Evolutionary conservation across 2,888 invertebrate species (phyloP), one percentile per base, ranked within the genome.

Genomic region (Leucania comma): DNA sequence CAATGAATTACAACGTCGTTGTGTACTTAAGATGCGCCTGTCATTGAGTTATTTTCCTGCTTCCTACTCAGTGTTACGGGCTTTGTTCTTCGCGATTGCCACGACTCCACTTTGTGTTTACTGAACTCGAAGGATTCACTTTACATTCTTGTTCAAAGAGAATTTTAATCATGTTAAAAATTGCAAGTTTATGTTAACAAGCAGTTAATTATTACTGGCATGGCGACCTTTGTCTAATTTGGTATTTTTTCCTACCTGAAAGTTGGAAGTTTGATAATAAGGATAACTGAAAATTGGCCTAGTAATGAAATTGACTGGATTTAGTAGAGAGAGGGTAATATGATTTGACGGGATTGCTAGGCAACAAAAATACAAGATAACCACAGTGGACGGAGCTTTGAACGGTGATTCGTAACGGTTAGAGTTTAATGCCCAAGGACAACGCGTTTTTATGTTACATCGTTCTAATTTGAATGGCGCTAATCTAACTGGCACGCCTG

Each of bases 371-470:
- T 73, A 69, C 58, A 56, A 68, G 64, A 77, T 65, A 59, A 22
- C 50, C 50, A 72, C 51, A 46, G 22, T 61, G 57, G 48, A 50
- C 46, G 38, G 56, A 65, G 65, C 38, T 75, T 68, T 65, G 62
- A 73, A 84, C 78, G 72, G 80, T 81, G 72, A 86, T 86, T 85
- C 71, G 80, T 85, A 87, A 87, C 86, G 81, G 86, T 81, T 73
- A 79, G 80, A 86, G 85, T 88, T 86, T 84, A 89, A 87, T 82
- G 84, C 81, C 81, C 87, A 87, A 87, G 87, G 86, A 86, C 81
- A 81, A 81, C 60, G 72, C 70, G 76, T 83, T 83, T 84, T 83
- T 81, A 80, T 69, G 66, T 76, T 80, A 72, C 72, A 83, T 81
- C 76, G 78, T 46, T 73, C 78, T 83, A 75, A 82, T 73, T 78